Evolutionary conservation across 1,140 invertebrate species (phyloP), one percentile per base, ranked within the genome.

Genomic region (Neuroterus valhalla): DNA sequence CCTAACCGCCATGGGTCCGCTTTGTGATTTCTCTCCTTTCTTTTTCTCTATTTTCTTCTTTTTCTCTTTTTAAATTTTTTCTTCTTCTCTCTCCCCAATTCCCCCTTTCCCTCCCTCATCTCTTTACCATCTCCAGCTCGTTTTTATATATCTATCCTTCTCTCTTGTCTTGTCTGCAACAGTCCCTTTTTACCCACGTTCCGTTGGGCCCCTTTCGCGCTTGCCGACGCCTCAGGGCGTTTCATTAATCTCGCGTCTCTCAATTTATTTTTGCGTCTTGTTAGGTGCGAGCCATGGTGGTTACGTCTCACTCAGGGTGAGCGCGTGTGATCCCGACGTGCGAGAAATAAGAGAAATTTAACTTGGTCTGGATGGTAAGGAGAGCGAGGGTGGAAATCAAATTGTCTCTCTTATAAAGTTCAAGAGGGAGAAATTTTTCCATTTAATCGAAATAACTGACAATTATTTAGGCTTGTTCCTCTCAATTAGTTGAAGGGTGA

Each of bases 231-330:
- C 86, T 83, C 55, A 73, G 84, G 88, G 81, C 81, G 84, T 89
- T 89, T 88, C 88, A 89, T 89, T 89, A 89, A 89, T 89, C 88
- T 89, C 86, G 85, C 82, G 87, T 87, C 85, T 88, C 87, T 88
- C 86, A 88, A 89, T 89, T 89, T 89, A 88, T 89, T 89, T 88
- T 87, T 89, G 84, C 84, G 86, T 89, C 88, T 89, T 86, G 88
- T 89, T 89, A 89, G 81, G 82, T 86, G 79, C 79, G 79, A 78
- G 78, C 74, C 75, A 75, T 77, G 78, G 78, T 79, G 78, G 82
- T 86, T 84, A 88, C 81, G 79, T 86, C 86, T 88, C 80, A 88
- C 83, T 88, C 82, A 71, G 77, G 67, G 76, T 72, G 42, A 79
- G 70, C 66, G 52, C 78, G 79, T 76, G 75, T 82, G 81, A 82